Evolutionary conservation across 2,888 invertebrate species (phyloP), one percentile per base, ranked within the genome.

Genomic region (Drymonia ruficornis): DNA sequence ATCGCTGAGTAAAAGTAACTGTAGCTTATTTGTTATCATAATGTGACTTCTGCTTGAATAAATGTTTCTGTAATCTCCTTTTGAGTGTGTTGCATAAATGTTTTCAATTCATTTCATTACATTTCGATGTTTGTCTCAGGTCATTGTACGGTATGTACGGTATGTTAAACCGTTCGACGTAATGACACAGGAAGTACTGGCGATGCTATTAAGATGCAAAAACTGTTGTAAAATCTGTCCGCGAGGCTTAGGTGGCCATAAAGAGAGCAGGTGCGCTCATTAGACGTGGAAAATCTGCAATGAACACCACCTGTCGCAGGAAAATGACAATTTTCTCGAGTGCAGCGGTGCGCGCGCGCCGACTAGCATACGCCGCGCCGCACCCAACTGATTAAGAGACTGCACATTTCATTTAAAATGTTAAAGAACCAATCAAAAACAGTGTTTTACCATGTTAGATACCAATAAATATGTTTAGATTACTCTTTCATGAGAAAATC

Each of bases 261-360:
- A 65, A 70, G 61, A 55, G 60, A 63, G 67, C 80, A 82, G 80
- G 78, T 81, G 80, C 64, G 65, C 69, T 76, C 76, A 81, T 86
- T 84, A 83, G 71, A 76, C 59, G 70, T 75, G 82, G 86, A 80
- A 85, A 87, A 84, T 84, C 76, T 65, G 75, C 77, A 67, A 61
- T 54, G 68, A 59, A 65, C 74, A 68, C 74, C 84, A 82, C 83
- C 83, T 85, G 86, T 75, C 67, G 64, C 76, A 83, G 85, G 87
- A 85, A 87, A 86, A 86, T 86, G 77, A 51, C 80, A 74, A 86
- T 89, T 87, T 88, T 85, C 86, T 86, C 70, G 56, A 67, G 52
- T 7, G 5, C 23, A 23, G 3, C 73, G 68, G 57, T 60, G 60
- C 59, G 52, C 54, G 45, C 42, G 59, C 56, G 56, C 46, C 55